Base-by-base conservation (phyloP, 2,113 vertebrate species). In the Dicerorhinus sumatrensis region DNA sequence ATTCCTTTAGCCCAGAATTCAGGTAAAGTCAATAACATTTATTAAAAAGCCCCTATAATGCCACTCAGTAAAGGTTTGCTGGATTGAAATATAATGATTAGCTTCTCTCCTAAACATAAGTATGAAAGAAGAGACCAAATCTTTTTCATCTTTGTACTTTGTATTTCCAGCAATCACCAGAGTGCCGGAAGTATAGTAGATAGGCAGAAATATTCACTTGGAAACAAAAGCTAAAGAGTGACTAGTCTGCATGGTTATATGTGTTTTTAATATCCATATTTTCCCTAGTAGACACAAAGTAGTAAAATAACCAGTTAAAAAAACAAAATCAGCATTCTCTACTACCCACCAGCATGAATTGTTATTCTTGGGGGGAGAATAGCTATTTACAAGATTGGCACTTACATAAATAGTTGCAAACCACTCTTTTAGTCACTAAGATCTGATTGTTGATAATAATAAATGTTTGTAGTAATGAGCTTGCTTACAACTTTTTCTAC, bases 281-380 rank as follows among this genome's bases (percentile, higher is more conserved):
- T 89, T 31, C 23, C 60, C 16, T 62, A 73, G 36, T 69, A 92
- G 39, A 63, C 33, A 84, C 25, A 67, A 76, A 72, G 27, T 82
- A 72, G 58, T 94, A 76, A 95, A 93, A 95, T 51, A 94, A 84
- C 36, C 39, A 91, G 51, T 58, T 94, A 77, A 60, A 85, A 31
- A 85, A 80, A 92, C 93, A 67, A 93, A 93, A 79, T 84, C n/a
- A 67, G 39, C 27, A 60, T 76, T 89, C 63, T 95, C 92, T 95
- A 65, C 60, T 84, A 27, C 63, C 31, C 16, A 88, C 29, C 48
- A n/a, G 46, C 42, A 86, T 70, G 58, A 70, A 85, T 88, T 93
- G n/a, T 95, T 80, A 75, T 29, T 92, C 65, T 60, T 46, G 39
- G 39, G 77, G 17, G n/a, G 83, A 81, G 36, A 48, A 93, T 31